phyloP scores from a whole-genome alignment of 2,888 invertebrate genomes.

The Polydrusus cervinus region DNA sequence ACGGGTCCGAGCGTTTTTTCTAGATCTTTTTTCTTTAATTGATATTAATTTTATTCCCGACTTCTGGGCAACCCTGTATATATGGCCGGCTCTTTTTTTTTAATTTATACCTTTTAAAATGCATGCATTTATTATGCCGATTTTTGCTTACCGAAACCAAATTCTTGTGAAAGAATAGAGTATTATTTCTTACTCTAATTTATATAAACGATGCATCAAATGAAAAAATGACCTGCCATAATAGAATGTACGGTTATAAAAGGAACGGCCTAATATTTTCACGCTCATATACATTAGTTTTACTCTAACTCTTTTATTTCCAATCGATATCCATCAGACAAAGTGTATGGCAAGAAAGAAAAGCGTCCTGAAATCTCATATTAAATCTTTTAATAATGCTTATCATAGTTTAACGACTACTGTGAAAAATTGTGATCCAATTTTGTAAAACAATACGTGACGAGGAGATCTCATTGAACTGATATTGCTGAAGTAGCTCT shows the following conservation, averaged over 20 bases:
- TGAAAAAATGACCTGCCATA: neutral
- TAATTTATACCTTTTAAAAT: too few relatives aligned
- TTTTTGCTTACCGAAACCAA: too few relatives aligned
- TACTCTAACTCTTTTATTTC: conserved; percentile 20
- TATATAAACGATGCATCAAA: too few relatives aligned
- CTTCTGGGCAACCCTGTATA: too few relatives aligned
- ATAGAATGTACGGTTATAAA: conserved; percentile 9
- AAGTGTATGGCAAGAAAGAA: conserved; percentile 27
- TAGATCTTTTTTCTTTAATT: too few relatives aligned
- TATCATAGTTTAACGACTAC: conserved; percentile 30
- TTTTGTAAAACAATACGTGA: conserved; percentile 46
- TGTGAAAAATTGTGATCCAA: conserved; percentile 39
- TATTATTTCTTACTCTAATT: too few relatives aligned
- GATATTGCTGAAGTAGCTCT: conserved; percentile 38
- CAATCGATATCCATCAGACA: conserved; percentile 31
- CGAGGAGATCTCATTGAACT: conserved; percentile 35
- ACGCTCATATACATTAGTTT: conserved; percentile 15
- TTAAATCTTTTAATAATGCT: conserved; percentile 46
- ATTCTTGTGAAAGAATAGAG: too few relatives aligned
- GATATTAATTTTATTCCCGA: too few relatives aligned
- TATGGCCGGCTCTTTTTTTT: too few relatives aligned
- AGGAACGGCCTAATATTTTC: conserved; percentile 10
- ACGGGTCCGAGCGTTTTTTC: too few relatives aligned
- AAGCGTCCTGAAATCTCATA: conserved; percentile 35
- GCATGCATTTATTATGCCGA: too few relatives aligned